Conservation (phyloP, 2,888 invertebrate species). For the Synanthedon formicaeformis region DNA sequence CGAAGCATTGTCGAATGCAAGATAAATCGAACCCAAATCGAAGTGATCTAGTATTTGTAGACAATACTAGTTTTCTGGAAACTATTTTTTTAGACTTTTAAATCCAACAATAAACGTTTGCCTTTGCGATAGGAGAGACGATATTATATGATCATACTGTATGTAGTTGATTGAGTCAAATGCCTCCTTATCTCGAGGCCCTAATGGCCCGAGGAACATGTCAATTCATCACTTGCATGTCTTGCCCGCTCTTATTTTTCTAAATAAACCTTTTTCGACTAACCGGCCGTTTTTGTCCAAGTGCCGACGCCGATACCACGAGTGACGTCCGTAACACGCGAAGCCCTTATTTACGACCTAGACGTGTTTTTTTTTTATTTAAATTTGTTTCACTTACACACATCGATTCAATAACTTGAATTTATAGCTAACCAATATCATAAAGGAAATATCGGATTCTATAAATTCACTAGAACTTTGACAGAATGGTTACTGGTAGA, state of each 20-base stretch:
- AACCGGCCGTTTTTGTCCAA: conserved; percentile 1
- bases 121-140: neutral
- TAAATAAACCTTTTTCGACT: conserved; percentile 30
- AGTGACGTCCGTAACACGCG: neutral
- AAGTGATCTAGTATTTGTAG: no score
- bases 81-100: no score
- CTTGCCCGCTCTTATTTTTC: conserved; percentile 28
- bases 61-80: no score
- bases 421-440: no score
- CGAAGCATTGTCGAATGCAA: no score
- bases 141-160: neutral
- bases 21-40: no score
- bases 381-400: no score
- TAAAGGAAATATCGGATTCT: no score
- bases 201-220: conserved; percentile 63
- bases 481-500: no score
- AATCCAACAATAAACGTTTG: neutral
- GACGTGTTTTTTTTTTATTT: no score
- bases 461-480: no score
- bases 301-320: neutral
- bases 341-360: neutral
- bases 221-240: conserved; percentile 63
- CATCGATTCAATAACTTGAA: no score
- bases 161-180: conserved; percentile 54
- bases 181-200: conserved; percentile 55